A percentile compares a stretch with the other conserved stretches of the same genome.
These are phyloP conservation scores for Carassius auratus DNA, from an alignment of 2,113 vertebrate species.

Conservation along the genomic window DNA sequence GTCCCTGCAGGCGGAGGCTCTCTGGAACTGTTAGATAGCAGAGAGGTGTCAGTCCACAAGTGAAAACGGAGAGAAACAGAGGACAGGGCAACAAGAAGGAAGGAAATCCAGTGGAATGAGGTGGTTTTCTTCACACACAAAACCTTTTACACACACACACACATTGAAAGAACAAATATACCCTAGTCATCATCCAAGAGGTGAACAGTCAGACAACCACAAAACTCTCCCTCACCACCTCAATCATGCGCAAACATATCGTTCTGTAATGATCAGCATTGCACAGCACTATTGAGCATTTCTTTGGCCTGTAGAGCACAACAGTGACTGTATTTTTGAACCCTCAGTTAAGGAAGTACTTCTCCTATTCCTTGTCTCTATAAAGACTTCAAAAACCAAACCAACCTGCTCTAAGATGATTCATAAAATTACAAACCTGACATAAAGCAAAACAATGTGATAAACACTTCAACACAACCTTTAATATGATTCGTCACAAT, in stretches of 20 bases:
- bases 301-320: background rate
- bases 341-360: background rate
- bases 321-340: background rate
- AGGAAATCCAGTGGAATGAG: conserved; percentile 21
- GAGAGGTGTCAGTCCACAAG: conserved; percentile 54
- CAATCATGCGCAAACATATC: background rate
- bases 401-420: background rate
- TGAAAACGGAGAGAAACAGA: background rate
- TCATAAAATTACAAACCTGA: background rate
- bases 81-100: background rate
- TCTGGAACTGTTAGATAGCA: conserved; percentile 46
- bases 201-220: background rate
- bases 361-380: background rate
- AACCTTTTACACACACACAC: conserved; percentile 16
- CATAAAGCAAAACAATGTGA: background rate
- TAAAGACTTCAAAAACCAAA: background rate
- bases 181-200: background rate
- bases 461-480: background rate
- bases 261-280: background rate
- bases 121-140: background rate
- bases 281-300: background rate
- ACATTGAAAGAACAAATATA: conserved; percentile 38
- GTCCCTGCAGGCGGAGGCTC: background rate
- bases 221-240: conserved; percentile 2
- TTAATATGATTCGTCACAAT: background rate